phyloP scores from a whole-genome alignment of 2,113 vertebrate genomes.

The Falcunculus frontatus region DNA sequence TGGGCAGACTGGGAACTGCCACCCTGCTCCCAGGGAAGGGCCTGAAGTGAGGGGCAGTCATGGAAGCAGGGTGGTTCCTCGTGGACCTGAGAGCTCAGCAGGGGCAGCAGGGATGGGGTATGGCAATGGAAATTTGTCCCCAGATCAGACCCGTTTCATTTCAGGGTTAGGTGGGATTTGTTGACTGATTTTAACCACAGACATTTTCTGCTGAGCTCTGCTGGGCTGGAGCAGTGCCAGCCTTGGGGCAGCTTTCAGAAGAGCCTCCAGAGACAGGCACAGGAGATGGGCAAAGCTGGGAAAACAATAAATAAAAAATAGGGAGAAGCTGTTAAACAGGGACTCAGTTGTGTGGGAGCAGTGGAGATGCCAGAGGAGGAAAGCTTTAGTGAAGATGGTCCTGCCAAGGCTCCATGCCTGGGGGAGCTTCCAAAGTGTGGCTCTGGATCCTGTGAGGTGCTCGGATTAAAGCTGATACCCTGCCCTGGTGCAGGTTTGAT shows the following conservation, averaged over 20 bases:
- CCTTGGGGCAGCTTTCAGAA: background rate
- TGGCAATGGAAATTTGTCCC: rapidly evolving
- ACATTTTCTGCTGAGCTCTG: background rate
- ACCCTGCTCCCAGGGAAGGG: background rate
- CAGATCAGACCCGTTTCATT: rapidly evolving
- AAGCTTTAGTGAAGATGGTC: background rate
- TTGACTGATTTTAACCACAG: too few relatives aligned
- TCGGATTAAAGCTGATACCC: rapidly evolving
- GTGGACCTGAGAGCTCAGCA: rapidly evolving
- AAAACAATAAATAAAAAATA: background rate
- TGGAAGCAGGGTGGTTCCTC: rapidly evolving
- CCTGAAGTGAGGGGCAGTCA: rapidly evolving
- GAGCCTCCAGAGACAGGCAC: background rate
- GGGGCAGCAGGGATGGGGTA: rapidly evolving
- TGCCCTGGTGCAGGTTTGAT: background rate
- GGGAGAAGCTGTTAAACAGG: background rate
- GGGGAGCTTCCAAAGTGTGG: background rate
- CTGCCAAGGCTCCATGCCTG: background rate
- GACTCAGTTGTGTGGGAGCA: background rate
- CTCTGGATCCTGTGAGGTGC: background rate
- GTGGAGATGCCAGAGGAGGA: background rate
- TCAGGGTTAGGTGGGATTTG: background rate
- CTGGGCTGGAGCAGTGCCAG: rapidly evolving
- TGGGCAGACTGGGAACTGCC: background rate
- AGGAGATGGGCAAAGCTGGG: background rate